phyloP scores from a whole-genome alignment of 2,113 vertebrate genomes.

The Chascanopsetta lugubris region DNA sequence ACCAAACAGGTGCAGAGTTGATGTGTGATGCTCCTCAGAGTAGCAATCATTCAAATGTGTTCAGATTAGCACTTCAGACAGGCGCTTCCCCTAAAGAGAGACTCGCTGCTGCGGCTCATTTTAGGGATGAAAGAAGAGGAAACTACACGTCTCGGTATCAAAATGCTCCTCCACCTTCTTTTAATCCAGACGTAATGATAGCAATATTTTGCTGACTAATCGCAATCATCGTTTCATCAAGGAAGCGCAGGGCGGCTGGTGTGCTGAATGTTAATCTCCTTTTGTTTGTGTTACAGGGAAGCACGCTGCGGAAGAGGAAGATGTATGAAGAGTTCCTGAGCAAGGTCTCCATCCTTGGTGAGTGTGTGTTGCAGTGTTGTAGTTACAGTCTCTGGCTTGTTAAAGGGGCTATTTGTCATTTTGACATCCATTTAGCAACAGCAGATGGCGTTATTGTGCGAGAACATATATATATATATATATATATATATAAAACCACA shows the following conservation, averaged over 20 bases:
- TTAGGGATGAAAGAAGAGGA: not conserved
- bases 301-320: slow-evolving; percentile 94
- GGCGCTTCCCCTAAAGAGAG: not conserved
- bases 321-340: slow-evolving; percentile 98
- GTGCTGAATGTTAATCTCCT: slow-evolving; percentile 5
- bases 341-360: slow-evolving; percentile 97
- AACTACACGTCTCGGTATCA: not conserved
- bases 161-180: not conserved
- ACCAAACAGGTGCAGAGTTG: slow-evolving; percentile 5
- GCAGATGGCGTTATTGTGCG: too few relatives aligned
- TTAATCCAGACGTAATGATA: not conserved
- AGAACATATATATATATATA: too few relatives aligned
- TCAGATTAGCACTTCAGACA: slow-evolving; percentile 1
- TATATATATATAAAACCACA: too few relatives aligned
- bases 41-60: slow-evolving; percentile 12
- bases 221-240: not conserved
- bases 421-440: too few relatives aligned
- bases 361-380: slow-evolving; percentile 54
- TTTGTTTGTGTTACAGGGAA: slow-evolving; percentile 83
- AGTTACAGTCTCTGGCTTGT: not conserved
- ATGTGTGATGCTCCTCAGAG: not conserved
- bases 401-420: too few relatives aligned
- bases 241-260: slow-evolving; percentile 1
- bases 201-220: slow-evolving; percentile 13
- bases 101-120: not conserved